Evolutionary conservation across 64 coral and sea anemone genomes (phyloP).

Genomic region (Montipora sp.): DNA sequence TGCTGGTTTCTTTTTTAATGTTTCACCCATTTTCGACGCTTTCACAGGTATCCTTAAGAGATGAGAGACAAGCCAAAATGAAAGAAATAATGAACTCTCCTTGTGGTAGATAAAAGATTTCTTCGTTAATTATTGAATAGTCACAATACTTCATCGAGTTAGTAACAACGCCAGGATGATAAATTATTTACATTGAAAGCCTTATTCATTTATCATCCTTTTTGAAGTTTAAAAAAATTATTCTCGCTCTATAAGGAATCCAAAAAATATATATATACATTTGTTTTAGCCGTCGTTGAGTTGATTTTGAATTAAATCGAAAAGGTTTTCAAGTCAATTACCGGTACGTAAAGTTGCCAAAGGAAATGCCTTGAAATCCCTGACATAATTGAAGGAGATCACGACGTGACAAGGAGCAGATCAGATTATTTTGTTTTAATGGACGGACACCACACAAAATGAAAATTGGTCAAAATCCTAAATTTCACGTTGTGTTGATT

Average conservation of each 20-base stretch:
- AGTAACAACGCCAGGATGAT: neutral
- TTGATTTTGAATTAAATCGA: neutral
- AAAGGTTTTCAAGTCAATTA: neutral
- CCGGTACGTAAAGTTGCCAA: no score
- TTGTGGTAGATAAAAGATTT: neutral
- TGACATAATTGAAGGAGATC: neutral
- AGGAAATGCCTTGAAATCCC: neutral
- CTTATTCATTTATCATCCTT: conserved; percentile 8
- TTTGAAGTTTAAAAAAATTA: neutral
- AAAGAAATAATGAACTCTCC: neutral
- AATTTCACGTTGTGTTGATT: neutral
- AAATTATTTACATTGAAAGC: conserved; percentile 31
- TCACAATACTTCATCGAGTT: neutral
- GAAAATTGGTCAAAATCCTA: neutral
- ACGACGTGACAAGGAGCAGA: neutral
- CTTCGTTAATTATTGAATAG: conserved; percentile 31
- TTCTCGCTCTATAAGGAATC: neutral
- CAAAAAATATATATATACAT: neutral
- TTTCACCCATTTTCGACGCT: neutral
- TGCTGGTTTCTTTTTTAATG: neutral
- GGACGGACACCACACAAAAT: neutral
- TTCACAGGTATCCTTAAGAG: neutral
- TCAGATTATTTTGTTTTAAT: conserved; percentile 22
- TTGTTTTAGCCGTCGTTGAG: neutral
- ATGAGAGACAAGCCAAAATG: neutral